Conservation (phyloP, 1,140 invertebrate genomes). For the Drosophila arawakana region DNA sequence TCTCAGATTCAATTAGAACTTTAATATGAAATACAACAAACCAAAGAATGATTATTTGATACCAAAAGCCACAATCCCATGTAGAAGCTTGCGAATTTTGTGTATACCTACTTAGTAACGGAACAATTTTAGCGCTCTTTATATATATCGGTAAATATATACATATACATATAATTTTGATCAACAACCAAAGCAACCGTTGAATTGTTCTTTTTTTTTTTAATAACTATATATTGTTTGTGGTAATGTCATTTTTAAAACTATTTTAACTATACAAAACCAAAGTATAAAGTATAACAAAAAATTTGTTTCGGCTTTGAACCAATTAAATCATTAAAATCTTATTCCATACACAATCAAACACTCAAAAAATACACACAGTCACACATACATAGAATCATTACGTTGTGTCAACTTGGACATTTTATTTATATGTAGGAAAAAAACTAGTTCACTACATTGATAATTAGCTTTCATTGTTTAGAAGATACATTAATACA, state of each 20-base stretch:
- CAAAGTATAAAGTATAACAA: constrained; percentile 8
- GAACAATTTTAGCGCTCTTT: constrained; percentile 66
- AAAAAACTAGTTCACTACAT: constrained; percentile 42
- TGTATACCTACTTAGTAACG: constrained; percentile 56
- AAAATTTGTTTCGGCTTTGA: constrained; percentile 38
- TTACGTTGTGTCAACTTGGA: constrained; percentile 46
- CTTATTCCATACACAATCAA: constrained; percentile 38
- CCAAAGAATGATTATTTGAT: constrained; percentile 61
- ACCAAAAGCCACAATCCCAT: constrained; percentile 55
- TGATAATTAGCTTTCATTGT: constrained; percentile 46
- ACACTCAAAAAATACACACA: constrained; percentile 25
- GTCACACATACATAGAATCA: constrained; percentile 38
- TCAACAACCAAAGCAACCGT: constrained; percentile 37
- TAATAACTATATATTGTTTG: constrained; percentile 52
- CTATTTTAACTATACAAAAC: constrained; percentile 31
- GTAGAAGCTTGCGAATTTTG: constrained; percentile 77
- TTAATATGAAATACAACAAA: constrained; percentile 18
- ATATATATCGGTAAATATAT: constrained; percentile 57
- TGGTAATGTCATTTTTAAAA: constrained; percentile 53
- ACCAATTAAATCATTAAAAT: constrained; percentile 54
- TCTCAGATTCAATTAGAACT: constrained; percentile 50
- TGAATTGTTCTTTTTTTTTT: constrained; percentile 52
- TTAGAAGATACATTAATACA: constrained; percentile 44
- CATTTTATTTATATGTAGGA: constrained; percentile 57
- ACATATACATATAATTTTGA: constrained; percentile 44